phyloP scores from a whole-genome alignment of 2,888 invertebrate genomes.

The Brassicogethes aeneus region DNA sequence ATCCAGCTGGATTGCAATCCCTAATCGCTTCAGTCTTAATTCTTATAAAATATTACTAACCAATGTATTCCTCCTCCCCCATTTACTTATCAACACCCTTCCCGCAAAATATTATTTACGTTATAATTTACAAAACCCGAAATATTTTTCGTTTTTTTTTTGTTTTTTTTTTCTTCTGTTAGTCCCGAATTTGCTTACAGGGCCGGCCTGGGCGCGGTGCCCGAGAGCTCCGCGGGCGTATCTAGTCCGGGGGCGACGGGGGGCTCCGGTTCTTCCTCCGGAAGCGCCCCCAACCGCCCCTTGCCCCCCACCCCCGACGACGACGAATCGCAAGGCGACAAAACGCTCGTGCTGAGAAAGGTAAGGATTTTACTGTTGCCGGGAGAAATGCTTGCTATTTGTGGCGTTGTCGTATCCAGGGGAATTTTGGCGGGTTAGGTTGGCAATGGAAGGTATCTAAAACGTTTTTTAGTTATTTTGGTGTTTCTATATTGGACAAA shows the following conservation, averaged over 20 bases:
- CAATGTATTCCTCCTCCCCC: too few species aligned
- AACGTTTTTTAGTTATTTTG: not conserved
- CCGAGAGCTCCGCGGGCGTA: constrained; percentile 45
- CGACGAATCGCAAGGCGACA: constrained; percentile 66
- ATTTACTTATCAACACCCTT: too few species aligned
- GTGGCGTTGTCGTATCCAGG: not conserved
- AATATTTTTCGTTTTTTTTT: constrained; percentile 13
- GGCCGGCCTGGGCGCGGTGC: constrained; percentile 57
- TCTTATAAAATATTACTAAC: too few species aligned
- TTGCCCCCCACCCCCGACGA: constrained; percentile 93
- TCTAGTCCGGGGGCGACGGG: constrained; percentile 40
- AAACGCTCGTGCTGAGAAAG: constrained; percentile 87
- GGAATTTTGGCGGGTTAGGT: not conserved
- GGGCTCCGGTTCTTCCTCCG: constrained; percentile 38
- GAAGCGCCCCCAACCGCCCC: constrained; percentile 83
- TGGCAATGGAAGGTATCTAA: not conserved
- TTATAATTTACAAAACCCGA: constrained; percentile 13
- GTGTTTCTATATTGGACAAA: too few species aligned
- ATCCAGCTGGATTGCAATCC: too few species aligned
- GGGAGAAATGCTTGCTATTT: not conserved
- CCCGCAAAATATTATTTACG: too few species aligned
- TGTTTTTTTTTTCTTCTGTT: constrained; percentile 40
- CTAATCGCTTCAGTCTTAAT: too few species aligned
- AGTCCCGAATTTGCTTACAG: constrained; percentile 80
- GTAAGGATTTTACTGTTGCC: constrained; percentile 49